Evolutionary conservation across 2,888 invertebrate genomes (phyloP), one percentile per base, ranked within the genome.

Genomic region (Mechanitis mazaeus): DNA sequence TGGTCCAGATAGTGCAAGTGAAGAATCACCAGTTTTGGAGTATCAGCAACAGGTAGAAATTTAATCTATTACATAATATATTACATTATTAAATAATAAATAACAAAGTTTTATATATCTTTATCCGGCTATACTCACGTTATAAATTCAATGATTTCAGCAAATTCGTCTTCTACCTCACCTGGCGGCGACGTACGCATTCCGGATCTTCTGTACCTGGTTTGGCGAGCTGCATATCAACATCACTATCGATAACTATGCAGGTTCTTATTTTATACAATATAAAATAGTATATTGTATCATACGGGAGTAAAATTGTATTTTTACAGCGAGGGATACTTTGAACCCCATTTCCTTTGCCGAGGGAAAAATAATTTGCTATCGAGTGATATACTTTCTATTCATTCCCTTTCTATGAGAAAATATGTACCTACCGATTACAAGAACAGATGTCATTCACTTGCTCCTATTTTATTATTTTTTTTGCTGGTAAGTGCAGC

Each of bases 1-100:
- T 80, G 97, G 97, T 0, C 94, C 96, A 0, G 92, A 93, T 3
- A 90, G 91, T 11, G 79, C 87, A 2, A 78, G 85, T 6, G 92
- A 92, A 60, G 98, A 98, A 81, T 91, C 93, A 66, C 94, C 98
- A 0, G 95, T 98, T 1, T 83, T 98, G 69, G 97, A 98, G 78
- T 98, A 98, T 80, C 98, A 97, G 80, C 93, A 96, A 50, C 97
- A 96, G 86, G 94, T 94, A 79, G 53, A n/a, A 7, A 9, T 31
- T 50, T n/a, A 3, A 2, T 7, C 9, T 42, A 9, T 9, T 42
- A 2, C 9, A 7, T 9, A 5, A 42, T 42, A 42, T 9, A 9
- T 3, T 9, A 42, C 35, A 35, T 5, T 35, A 35, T 2, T 35
- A 35, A 35, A 3, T 35, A 35, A 5, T 35, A 5, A 35, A 2